phyloP scores from a whole-genome alignment of 2,797 vertebrate genomes.

The Vultur gryphus region DNA sequence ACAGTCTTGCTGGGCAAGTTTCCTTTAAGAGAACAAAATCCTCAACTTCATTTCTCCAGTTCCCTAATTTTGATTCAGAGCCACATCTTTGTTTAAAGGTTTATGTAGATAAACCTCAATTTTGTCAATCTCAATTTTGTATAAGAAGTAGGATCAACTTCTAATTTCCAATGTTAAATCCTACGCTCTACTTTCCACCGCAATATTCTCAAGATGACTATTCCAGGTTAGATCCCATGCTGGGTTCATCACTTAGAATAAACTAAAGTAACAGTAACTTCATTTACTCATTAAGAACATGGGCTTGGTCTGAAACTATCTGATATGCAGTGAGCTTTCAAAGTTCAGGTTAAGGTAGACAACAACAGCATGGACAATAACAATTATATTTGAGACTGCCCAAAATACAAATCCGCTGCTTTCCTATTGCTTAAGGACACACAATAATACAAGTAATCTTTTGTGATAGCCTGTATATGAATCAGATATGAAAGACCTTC shows the following conservation, averaged over 20 bases:
- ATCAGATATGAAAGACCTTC: not conserved
- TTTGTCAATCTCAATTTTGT: slow-evolving; percentile 79
- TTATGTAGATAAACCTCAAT: slow-evolving; percentile 80
- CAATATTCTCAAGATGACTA: slow-evolving; percentile 60
- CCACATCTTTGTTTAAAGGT: slow-evolving; percentile 79
- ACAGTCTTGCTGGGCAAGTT: slow-evolving; percentile 54
- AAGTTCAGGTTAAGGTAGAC: not conserved
- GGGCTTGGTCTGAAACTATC: not conserved
- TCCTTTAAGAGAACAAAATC: slow-evolving; percentile 73
- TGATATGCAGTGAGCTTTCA: not conserved
- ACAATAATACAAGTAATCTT: not conserved
- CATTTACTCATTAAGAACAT: slow-evolving; percentile 19
- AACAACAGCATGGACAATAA: not conserved
- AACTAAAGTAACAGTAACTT: slow-evolving; percentile 41
- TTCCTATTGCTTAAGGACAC: not conserved
- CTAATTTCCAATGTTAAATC: slow-evolving; percentile 79
- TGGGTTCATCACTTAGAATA: slow-evolving; percentile 48
- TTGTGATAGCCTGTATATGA: not conserved
- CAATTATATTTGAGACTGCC: not conserved
- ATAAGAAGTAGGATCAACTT: slow-evolving; percentile 78
- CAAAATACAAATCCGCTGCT: not conserved
- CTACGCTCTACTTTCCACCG: slow-evolving; percentile 49
- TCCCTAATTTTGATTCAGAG: slow-evolving; percentile 77
- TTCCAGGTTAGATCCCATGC: slow-evolving; percentile 43
- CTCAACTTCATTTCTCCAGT: slow-evolving; percentile 67